Evolutionary conservation across 2,888 invertebrate genomes (phyloP), one percentile per base, ranked within the genome.

Genomic region (Elegia similella): DNA sequence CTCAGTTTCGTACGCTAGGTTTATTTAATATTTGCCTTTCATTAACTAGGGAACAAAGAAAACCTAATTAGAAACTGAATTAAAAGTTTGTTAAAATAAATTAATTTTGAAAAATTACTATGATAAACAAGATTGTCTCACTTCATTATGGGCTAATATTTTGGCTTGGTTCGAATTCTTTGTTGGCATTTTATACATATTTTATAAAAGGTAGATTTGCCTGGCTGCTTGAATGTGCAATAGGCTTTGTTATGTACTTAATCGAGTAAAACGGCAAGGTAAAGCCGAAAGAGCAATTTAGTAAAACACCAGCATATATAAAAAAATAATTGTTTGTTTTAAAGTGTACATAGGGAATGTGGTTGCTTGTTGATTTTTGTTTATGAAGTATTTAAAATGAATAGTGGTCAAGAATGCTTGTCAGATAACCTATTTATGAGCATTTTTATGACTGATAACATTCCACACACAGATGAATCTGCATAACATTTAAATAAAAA

Each of bases 121-220:
- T 30, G 10, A 15, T 55, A 34, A n/a, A 13, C 8, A 34, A 32
- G 34, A 38, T 34, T 47, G 42, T 56, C 56, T 56, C 47, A 23
- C 42, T 30, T 10, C 8, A 15, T 48, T 48, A 30, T 8, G 46
- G 7, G 42, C 42, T 15, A 30, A 48, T 38, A 42, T 73, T 70
- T 65, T 73, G 72, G 86, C 87, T 86, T 86, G 82, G 78, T 84
- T 80, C 85, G 76, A 84, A 75, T 79, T 85, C 69, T 80, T 75
- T 87, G 82, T 84, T 78, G 74, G 72, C 76, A 73, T 75, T 67
- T 75, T 67, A 71, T 62, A 62, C 66, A 67, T 76, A 73, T 75
- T 67, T 75, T 67, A 71, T 62, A 62, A 66, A 67, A 68, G 72
- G 71, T 75, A 68, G 75, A 72, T 66, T 69, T 70, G 73, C 77